Conservation (phyloP, 1,140 invertebrate species). For the Zaprionus davidi region DNA sequence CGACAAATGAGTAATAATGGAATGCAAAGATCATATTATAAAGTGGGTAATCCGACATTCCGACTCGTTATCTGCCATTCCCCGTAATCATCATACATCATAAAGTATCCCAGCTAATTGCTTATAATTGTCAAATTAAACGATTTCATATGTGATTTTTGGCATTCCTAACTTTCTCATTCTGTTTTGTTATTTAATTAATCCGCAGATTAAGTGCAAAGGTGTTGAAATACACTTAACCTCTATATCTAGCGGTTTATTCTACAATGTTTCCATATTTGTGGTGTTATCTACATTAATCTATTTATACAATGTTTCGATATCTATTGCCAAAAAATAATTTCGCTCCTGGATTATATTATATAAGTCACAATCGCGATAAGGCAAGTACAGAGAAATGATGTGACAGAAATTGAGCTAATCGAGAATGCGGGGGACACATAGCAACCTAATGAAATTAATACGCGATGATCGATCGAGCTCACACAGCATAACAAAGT, state of each 20-base stretch:
- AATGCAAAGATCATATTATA: constrained; percentile 5
- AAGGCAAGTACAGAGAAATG: constrained; percentile 8
- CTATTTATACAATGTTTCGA: neutral
- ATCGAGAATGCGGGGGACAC: constrained; percentile 1
- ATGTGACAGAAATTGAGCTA: constrained; percentile 18
- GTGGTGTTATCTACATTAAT: neutral
- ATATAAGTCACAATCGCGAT: constrained; percentile 29
- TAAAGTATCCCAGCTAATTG: constrained; percentile 8
- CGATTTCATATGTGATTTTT: neutral
- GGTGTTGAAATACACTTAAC: neutral
- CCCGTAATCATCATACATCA: neutral
- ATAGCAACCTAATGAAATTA: constrained; percentile 9
- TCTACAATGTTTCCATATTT: neutral
- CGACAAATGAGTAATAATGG: constrained; percentile 14
- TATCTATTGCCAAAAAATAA: constrained; percentile 42
- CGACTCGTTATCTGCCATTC: neutral
- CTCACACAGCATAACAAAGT: neutral
- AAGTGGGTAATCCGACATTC: constrained; percentile 26
- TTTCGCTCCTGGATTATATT: constrained; percentile 33
- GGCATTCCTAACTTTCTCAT: neutral
- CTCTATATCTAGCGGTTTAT: neutral
- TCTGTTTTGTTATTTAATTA: neutral
- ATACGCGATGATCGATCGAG: constrained; percentile 30
- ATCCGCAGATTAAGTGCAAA: neutral
- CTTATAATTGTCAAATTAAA: constrained; percentile 9